phyloP scores from a whole-genome alignment of 2,797 vertebrate species.

The Chromobotia macracanthus region DNA sequence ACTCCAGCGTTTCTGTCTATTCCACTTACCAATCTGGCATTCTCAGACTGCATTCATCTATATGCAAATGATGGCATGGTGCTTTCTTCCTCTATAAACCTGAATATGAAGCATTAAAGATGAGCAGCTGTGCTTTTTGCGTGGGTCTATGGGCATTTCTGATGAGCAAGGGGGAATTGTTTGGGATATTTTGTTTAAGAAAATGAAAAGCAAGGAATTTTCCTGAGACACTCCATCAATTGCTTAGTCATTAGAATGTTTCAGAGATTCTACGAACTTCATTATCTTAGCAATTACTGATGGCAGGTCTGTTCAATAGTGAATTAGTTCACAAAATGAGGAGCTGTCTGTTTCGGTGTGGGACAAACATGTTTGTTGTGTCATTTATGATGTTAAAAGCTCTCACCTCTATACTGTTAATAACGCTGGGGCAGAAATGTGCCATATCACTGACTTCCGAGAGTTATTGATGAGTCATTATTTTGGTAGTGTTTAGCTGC shows the following conservation, averaged over 20 bases:
- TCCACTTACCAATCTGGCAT: conserved; percentile 48
- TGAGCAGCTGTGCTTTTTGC: conserved; percentile 48
- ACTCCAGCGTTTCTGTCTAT: conserved; percentile 46
- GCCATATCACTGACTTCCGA: conserved; percentile 2
- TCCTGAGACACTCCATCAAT: not conserved
- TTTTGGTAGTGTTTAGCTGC: conserved; percentile 2
- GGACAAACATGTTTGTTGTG: not conserved
- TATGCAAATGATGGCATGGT: conserved; percentile 55
- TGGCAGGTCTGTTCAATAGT: conserved; percentile 18
- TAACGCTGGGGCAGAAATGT: not conserved
- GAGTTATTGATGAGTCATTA: conserved; percentile 42
- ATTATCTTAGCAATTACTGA: conserved; percentile 27
- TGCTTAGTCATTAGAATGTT: conserved; percentile 14
- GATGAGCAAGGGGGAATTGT: conserved; percentile 13
- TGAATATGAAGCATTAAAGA: conserved; percentile 43
- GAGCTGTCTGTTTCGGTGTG: not conserved
- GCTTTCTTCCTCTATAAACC: conserved; percentile 32
- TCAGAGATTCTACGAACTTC: conserved; percentile 27
- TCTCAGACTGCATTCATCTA: conserved; percentile 56
- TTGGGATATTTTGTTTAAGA: not conserved
- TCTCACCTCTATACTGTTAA: not conserved
- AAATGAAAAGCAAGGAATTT: not conserved
- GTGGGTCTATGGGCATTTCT: conserved; percentile 2
- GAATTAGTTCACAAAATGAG: conserved; percentile 17
- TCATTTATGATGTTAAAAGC: conserved; percentile 16